Evolutionary conservation across 2,797 vertebrate genomes (phyloP).

Genomic region (Falco naumanni): DNA sequence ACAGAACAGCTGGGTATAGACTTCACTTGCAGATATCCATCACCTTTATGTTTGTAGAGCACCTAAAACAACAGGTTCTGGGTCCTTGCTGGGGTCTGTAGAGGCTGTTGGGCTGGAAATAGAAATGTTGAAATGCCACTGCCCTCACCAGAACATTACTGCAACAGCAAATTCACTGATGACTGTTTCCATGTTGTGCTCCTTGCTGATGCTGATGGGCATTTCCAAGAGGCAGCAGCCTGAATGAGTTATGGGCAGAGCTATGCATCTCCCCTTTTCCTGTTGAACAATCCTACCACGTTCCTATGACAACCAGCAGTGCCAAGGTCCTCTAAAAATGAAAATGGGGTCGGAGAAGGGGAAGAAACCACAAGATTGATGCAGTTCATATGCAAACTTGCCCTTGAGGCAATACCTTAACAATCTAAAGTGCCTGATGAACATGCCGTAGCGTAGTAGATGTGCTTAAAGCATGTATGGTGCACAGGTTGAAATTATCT

Average conservation of each 20-base stretch:
- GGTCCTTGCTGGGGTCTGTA: neutral
- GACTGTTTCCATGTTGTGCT: neutral
- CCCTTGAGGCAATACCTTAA: slow-evolving; percentile 7
- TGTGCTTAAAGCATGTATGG: neutral
- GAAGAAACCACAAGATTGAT: slow-evolving; percentile 44
- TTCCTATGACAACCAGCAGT: slow-evolving; percentile 55
- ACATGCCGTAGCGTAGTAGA: slow-evolving; percentile 6
- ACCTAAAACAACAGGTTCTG: neutral
- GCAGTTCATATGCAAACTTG: slow-evolving; percentile 45
- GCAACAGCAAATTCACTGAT: neutral
- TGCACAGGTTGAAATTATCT: slow-evolving; percentile 15
- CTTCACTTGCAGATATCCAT: neutral
- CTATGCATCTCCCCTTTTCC: neutral
- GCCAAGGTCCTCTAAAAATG: slow-evolving; percentile 44
- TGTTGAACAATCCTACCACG: slow-evolving; percentile 3
- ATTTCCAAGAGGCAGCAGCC: neutral
- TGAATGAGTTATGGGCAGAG: neutral
- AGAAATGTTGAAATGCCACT: neutral
- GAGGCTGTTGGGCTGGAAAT: neutral
- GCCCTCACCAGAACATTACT: fast-evolving
- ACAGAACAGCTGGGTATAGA: neutral
- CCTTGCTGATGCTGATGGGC: neutral
- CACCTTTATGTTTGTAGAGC: neutral
- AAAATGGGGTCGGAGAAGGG: neutral
- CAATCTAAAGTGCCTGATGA: neutral